Evolutionary conservation across 1,140 invertebrate genomes (phyloP), one percentile per base, ranked within the genome.

Genomic region (Trypoxylus dichotomus): DNA sequence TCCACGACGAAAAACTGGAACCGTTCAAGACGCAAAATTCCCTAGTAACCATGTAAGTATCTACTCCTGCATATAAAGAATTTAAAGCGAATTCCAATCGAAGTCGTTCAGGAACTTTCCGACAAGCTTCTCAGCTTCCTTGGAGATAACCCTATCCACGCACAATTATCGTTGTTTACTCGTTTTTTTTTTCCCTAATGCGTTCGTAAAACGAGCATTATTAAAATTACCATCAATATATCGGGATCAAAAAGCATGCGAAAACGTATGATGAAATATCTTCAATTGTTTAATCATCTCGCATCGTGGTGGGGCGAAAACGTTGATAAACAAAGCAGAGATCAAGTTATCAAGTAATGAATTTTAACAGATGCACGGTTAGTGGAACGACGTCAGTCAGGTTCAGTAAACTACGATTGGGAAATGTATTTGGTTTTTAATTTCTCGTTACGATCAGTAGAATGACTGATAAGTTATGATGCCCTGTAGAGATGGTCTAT

Each of bases 31-130:
- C 83, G 1, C 90, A 91, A 79, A 91, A 86, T 76, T 91, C 90
- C 15, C 75, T 91, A 42, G 88, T 91, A 11, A 91, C 90, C 3
- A 90, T 91, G 90, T 91, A 85, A 90, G 90, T 87, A 73, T 37
- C 80, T 79, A n/a, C n/a, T n/a, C n/a, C n/a, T n/a, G n/a, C n/a
- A n/a, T n/a, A n/a, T n/a, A n/a, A n/a, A n/a, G n/a, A n/a, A n/a
- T n/a, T n/a, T n/a, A n/a, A n/a, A n/a, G n/a, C n/a, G n/a, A n/a
- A n/a, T n/a, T n/a, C n/a, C n/a, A n/a, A n/a, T n/a, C n/a, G n/a
- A n/a, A n/a, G n/a, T n/a, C n/a, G n/a, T n/a, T n/a, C n/a, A n/a
- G n/a, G n/a, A n/a, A n/a, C n/a, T n/a, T n/a, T n/a, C n/a, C 78
- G 27, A 29, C 37, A 37, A 71, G 24, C 24, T 25, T 7, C 5